Percentiles rank a stretch among this genome's conserved stretches.
These are phyloP conservation scores for Zaprionus gabonicus DNA, from an alignment of 1,140 invertebrate genomes.

Conservation along the genomic window DNA sequence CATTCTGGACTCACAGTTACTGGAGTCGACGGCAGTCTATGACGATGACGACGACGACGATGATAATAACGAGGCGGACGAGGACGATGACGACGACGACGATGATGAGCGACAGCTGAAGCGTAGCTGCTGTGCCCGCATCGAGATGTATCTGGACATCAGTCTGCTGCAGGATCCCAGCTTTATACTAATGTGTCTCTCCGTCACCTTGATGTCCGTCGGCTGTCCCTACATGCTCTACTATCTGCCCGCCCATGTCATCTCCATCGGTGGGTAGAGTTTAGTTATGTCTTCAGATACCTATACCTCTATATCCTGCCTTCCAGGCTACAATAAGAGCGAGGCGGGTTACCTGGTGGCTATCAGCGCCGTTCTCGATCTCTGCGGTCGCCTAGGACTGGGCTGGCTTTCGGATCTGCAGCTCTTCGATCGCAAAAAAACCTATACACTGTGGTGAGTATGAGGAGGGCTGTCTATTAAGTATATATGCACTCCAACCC, in stretches of 20 bases:
- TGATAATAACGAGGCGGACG: conserved; percentile 35
- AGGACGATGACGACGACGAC: conserved; percentile 51
- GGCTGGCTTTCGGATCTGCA: conserved; percentile 90
- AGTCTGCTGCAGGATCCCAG: conserved; percentile 88
- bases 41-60: conserved; percentile 43
- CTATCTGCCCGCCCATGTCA: conserved; percentile 90
- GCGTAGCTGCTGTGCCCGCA: conserved; percentile 75
- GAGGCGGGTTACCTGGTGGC: conserved; percentile 90
- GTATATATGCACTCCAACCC: neutral
- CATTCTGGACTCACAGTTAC: conserved; percentile 64
- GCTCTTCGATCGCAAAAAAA: conserved; percentile 89
- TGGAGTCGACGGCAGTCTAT: conserved; percentile 49
- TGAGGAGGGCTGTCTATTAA: neutral
- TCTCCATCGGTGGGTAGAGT: conserved; percentile 84
- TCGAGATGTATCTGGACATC: conserved; percentile 88
- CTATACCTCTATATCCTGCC: neutral
- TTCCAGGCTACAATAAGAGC: conserved; percentile 87
- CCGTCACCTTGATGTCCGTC: conserved; percentile 90
- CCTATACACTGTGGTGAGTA: conserved; percentile 88
- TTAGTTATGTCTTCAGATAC: neutral
- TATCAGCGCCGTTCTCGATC: conserved; percentile 89
- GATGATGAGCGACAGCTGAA: conserved; percentile 61
- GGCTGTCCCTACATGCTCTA: conserved; percentile 91
- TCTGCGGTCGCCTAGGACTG: conserved; percentile 88
- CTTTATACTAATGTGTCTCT: conserved; percentile 90